Evolutionary conservation across 2,888 invertebrate species (phyloP).

Genomic region (Trissonchulus sp.): DNA sequence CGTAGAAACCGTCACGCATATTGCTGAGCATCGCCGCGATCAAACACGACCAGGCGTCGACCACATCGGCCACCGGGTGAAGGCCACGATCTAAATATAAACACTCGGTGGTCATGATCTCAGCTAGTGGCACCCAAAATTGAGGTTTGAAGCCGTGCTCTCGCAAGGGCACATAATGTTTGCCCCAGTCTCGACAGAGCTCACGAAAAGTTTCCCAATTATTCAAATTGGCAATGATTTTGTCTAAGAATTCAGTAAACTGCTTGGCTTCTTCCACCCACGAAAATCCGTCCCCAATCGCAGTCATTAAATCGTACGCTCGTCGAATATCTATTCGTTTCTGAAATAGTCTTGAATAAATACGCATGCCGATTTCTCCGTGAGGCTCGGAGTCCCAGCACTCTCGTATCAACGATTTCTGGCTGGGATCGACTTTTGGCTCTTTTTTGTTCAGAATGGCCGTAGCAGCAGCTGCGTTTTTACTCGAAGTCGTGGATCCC

Average conservation of each 20-base stretch:
- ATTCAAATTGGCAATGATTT: constrained; percentile 43
- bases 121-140: constrained; percentile 49
- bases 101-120: constrained; percentile 49
- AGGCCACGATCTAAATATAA: constrained; percentile 44
- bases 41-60: constrained; percentile 45
- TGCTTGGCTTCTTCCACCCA: constrained; percentile 41
- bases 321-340: constrained; percentile 46
- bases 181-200: constrained; percentile 21
- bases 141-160: constrained; percentile 48
- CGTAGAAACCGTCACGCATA: constrained; percentile 49
- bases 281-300: constrained; percentile 27
- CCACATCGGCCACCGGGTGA: constrained; percentile 32
- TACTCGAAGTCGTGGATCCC: background rate
- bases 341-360: constrained; percentile 44
- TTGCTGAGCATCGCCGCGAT: constrained; percentile 46
- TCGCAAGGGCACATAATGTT: constrained; percentile 14
- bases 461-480: background rate
- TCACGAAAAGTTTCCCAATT: background rate
- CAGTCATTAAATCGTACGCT: constrained; percentile 43
- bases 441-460: constrained; percentile 10
- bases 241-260: constrained; percentile 44
- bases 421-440: constrained; percentile 14
- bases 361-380: constrained; percentile 25
- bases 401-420: constrained; percentile 17
- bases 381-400: constrained; percentile 20